phyloP scores from a whole-genome alignment of 2,888 invertebrate species.

The Oegoconia quadripuncta region DNA sequence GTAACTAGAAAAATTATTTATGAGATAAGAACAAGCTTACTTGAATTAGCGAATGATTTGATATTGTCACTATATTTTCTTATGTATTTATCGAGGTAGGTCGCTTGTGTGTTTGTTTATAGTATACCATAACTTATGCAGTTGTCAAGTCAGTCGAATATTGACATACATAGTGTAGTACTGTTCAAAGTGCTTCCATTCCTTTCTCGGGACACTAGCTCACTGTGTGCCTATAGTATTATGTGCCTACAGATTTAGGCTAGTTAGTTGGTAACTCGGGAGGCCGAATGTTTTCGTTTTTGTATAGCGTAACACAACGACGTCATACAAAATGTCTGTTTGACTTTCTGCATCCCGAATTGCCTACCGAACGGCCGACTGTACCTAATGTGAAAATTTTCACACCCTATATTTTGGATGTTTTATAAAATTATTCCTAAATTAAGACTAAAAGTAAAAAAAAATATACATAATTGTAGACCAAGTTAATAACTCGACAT shows the following conservation, averaged over 20 bases:
- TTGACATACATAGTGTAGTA: slow-evolving; percentile 6
- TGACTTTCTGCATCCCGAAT: no score
- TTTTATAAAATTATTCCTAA: no score
- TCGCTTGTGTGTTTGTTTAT: slow-evolving; percentile 74
- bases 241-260: slow-evolving; percentile 12
- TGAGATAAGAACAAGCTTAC: slow-evolving; percentile 73
- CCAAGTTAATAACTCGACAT: no score
- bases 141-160: slow-evolving; percentile 43
- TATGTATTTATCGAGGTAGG: slow-evolving; percentile 76
- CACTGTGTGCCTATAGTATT: slow-evolving; percentile 12
- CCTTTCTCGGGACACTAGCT: slow-evolving; percentile 1
- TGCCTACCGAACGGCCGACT: no score
- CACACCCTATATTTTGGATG: no score
- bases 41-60: slow-evolving; percentile 62
- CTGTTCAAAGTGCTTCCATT: slow-evolving; percentile 13
- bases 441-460: no score
- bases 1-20: slow-evolving; percentile 79
- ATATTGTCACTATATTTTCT: slow-evolving; percentile 72
- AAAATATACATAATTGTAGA: no score
- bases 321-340: no score
- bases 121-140: slow-evolving; percentile 58
- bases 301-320: no score
- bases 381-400: no score
- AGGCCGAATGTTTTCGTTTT: no score
- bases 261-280: not conserved